A percentile compares a stretch with the other conserved stretches of the same genome.
Evolutionary conservation across 2,113 vertebrate species (phyloP).

Genomic region (Calypte anna): DNA sequence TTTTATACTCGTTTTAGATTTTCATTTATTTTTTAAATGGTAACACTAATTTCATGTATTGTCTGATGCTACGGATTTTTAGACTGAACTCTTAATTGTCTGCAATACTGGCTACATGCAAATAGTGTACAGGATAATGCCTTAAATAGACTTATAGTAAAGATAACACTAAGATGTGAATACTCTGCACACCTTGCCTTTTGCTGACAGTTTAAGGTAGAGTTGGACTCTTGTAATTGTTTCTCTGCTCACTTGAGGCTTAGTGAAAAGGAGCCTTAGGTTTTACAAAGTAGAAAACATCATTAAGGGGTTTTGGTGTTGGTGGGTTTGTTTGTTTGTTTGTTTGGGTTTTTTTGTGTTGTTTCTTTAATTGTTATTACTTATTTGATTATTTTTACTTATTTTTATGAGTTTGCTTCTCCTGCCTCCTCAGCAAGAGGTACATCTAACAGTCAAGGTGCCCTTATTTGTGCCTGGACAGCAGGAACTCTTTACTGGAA

Average conservation of each 20-base stretch:
- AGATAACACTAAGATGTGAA: not conserved
- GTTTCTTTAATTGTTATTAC: no score
- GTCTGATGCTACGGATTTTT: not conserved
- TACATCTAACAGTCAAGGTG: not conserved
- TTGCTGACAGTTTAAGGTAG: not conserved
- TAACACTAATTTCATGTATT: not conserved
- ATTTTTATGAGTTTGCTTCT: not conserved
- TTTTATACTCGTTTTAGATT: not conserved
- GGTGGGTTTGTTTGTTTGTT: no score
- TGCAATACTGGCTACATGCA: not conserved
- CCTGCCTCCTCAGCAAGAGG: not conserved
- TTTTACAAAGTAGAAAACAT: not conserved
- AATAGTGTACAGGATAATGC: not conserved
- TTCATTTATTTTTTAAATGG: not conserved
- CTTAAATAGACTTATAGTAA: not conserved
- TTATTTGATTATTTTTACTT: not conserved
- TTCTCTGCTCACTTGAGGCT: not conserved
- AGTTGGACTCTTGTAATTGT: not conserved
- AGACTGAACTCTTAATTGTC: not conserved
- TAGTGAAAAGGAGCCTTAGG: not conserved
- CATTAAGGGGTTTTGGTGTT: no score
- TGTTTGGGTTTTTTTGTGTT: no score
- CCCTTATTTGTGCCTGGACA: not conserved
- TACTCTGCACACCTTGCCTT: not conserved
- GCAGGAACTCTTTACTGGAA: not conserved